phyloP scores from a whole-genome alignment of 2,888 invertebrate genomes.

The Apotomis turbidana region DNA sequence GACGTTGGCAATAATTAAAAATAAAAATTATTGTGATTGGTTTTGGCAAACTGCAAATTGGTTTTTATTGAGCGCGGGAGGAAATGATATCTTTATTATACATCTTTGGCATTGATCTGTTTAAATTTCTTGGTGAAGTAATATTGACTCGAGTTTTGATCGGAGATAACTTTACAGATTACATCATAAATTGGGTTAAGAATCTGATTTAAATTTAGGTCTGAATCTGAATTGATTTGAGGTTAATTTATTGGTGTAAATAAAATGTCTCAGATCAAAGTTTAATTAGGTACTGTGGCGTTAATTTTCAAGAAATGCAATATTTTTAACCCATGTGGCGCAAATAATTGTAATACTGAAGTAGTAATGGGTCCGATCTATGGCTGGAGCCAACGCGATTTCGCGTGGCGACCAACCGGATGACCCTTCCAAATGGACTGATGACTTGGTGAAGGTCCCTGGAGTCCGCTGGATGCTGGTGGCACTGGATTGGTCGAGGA shows the following conservation, averaged over 20 bases:
- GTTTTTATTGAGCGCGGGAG: conserved; percentile 54
- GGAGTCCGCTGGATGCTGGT: no score
- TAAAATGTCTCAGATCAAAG: conserved; percentile 9
- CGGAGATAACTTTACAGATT: conserved; percentile 31
- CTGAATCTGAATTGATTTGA: conserved; percentile 9
- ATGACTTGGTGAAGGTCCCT: no score
- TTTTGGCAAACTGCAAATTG: conserved; percentile 81
- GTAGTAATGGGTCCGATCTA: no score
- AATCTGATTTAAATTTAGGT: conserved; percentile 24
- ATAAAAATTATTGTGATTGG: conserved; percentile 81
- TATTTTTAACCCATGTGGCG: no score
- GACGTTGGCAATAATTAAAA: conserved; percentile 74
- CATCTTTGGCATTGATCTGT: conserved; percentile 9
- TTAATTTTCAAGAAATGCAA: background rate
- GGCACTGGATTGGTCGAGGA: no score
- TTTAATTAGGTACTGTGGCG: background rate
- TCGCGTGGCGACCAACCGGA: no score
- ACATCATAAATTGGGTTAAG: conserved; percentile 17
- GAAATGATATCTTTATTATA: conserved; percentile 40
- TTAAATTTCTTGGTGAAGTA: conserved; percentile 9
- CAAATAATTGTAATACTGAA: no score
- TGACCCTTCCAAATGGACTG: no score
- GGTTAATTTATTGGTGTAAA: conserved; percentile 19
- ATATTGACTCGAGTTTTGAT: conserved; percentile 11
- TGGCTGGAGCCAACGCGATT: no score